Evolutionary conservation across 2,797 vertebrate genomes (phyloP).

Genomic region (Chloroceryle inda): DNA sequence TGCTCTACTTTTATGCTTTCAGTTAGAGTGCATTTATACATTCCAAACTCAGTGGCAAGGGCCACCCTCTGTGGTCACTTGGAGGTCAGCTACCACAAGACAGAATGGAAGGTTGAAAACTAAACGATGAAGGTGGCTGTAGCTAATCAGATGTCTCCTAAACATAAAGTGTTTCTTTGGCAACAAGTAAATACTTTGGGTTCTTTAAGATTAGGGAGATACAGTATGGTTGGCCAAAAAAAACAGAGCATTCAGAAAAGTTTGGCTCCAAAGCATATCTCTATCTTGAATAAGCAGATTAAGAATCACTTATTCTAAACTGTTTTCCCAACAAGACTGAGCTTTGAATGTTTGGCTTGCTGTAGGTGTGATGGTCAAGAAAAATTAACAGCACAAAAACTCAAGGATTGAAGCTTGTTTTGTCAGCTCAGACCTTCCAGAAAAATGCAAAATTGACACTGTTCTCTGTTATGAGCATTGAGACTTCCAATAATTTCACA

Average conservation of each 20-base stretch:
- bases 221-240: conserved; percentile 37
- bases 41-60: background rate
- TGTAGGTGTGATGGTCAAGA: background rate
- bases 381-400: background rate
- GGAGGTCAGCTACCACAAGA: background rate
- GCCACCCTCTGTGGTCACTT: background rate
- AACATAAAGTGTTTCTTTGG: conserved; percentile 61
- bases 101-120: background rate
- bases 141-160: conserved; percentile 27
- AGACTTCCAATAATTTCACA: background rate
- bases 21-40: background rate
- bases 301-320: conserved; percentile 54
- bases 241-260: conserved; percentile 54
- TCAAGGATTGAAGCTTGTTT: background rate
- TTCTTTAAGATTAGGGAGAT: conserved; percentile 64
- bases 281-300: conserved; percentile 68
- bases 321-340: conserved; percentile 27
- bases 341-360: background rate
- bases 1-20: background rate
- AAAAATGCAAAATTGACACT: background rate
- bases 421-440: background rate
- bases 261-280: conserved; percentile 36
- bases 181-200: conserved; percentile 49
- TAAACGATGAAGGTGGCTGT: background rate
- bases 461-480: background rate